phyloP scores from a whole-genome alignment of 2,888 invertebrate species.

The Pseudeuparius sepicola region DNA sequence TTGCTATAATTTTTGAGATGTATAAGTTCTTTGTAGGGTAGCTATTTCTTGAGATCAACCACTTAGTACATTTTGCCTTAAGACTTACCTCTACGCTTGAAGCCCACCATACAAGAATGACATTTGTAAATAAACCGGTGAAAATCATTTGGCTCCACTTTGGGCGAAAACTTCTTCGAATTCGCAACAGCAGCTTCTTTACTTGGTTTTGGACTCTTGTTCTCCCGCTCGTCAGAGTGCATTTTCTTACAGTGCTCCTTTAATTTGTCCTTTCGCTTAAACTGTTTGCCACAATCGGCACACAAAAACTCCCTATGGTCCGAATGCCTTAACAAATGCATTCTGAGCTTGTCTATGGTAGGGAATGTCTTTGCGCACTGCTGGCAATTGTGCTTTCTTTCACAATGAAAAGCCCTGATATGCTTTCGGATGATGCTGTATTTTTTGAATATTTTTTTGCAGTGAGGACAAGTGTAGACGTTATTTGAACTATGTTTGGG shows the following conservation, averaged over 20 bases:
- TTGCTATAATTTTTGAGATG: too few species aligned
- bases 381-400: slow-evolving; percentile 54
- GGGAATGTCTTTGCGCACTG: slow-evolving; percentile 61
- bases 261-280: slow-evolving; percentile 66
- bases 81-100: slow-evolving; percentile 61
- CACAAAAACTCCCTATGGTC: slow-evolving; percentile 59
- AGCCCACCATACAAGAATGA: slow-evolving; percentile 61
- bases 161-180: slow-evolving; percentile 44
- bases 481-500: slow-evolving; percentile 53
- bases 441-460: slow-evolving; percentile 55
- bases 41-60: too few species aligned
- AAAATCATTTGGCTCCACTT: slow-evolving; percentile 52
- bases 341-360: slow-evolving; percentile 58
- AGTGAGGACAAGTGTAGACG: slow-evolving; percentile 58
- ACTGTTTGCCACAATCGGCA: slow-evolving; percentile 65
- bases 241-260: slow-evolving; percentile 61
- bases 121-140: slow-evolving; percentile 68
- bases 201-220: slow-evolving; percentile 31
- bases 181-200: slow-evolving; percentile 9
- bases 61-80: too few species aligned
- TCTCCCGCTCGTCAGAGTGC: slow-evolving; percentile 42
- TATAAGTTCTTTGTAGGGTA: too few species aligned
- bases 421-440: slow-evolving; percentile 62
- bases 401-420: slow-evolving; percentile 62
- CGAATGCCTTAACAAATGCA: slow-evolving; percentile 60